Conservation (phyloP, 1,140 invertebrate species). For the Drosophila sp. region DNA sequence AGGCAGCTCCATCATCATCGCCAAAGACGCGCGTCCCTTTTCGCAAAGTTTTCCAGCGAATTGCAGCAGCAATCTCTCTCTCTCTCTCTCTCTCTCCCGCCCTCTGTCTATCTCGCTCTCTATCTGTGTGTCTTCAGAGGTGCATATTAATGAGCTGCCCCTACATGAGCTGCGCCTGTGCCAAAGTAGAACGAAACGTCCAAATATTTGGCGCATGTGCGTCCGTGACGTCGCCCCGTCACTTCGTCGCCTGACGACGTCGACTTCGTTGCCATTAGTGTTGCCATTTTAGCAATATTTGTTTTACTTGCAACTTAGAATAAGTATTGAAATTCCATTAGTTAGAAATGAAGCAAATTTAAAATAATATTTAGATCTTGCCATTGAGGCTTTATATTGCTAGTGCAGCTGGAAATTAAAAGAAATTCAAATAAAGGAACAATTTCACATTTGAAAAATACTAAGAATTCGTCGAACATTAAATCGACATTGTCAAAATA, state of each 20-base stretch:
- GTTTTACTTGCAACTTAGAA: too few relatives aligned
- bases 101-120: not conserved
- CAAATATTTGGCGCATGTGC: constrained; percentile 72
- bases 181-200: constrained; percentile 73
- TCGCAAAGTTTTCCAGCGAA: constrained; percentile 53
- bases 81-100: not conserved
- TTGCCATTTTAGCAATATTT: too few relatives aligned
- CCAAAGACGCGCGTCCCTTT: constrained; percentile 49
- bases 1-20: constrained; percentile 5
- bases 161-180: constrained; percentile 34
- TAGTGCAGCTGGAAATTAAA: too few relatives aligned
- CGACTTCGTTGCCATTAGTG: too few relatives aligned
- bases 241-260: constrained; percentile 18
- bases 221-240: constrained; percentile 38
- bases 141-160: constrained; percentile 54
- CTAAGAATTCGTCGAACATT: too few relatives aligned
- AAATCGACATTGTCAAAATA: too few relatives aligned
- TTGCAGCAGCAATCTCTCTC: constrained; percentile 30
- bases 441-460: too few relatives aligned
- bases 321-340: too few relatives aligned
- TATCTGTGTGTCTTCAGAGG: not conserved
- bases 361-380: too few relatives aligned
- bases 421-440: too few relatives aligned
- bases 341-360: too few relatives aligned
- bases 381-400: too few relatives aligned